These are phyloP conservation scores for Rafetus swinhoei DNA, from an alignment of 2,113 vertebrate genomes.

Conservation along the genomic window DNA sequence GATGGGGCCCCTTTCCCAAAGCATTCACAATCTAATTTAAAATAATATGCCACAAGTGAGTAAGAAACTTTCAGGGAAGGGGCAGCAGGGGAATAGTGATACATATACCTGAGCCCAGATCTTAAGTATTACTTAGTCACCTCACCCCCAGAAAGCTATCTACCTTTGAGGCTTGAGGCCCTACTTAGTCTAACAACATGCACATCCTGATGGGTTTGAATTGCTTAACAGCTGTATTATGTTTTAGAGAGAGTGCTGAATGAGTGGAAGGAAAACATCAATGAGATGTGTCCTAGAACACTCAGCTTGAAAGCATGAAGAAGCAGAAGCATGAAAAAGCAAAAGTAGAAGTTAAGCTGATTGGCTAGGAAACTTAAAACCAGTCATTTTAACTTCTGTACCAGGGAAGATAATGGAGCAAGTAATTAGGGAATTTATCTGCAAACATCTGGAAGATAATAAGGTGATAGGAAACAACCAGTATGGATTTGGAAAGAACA, in stretches of 20 bases:
- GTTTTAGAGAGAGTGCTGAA: not conserved
- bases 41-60: not conserved
- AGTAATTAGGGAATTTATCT: too few relatives aligned
- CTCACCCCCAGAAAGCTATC: not conserved
- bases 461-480: too few relatives aligned
- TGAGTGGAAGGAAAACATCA: not conserved
- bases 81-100: not conserved
- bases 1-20: not conserved
- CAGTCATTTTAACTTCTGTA: too few relatives aligned
- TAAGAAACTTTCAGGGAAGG: not conserved
- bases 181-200: not conserved
- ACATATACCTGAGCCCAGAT: not conserved
- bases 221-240: not conserved
- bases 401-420: too few relatives aligned
- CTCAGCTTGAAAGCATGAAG: not conserved
- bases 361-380: too few relatives aligned
- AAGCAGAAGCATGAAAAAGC: too few relatives aligned
- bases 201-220: not conserved
- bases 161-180: not conserved
- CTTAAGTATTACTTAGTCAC: not conserved
- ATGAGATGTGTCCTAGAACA: not conserved
- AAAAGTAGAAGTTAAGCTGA: too few relatives aligned
- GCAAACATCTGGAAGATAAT: too few relatives aligned
- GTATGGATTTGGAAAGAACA: too few relatives aligned
- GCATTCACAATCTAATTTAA: not conserved